phyloP scores from a whole-genome alignment of 1,140 invertebrate genomes.

The Melitaea cinxia region DNA sequence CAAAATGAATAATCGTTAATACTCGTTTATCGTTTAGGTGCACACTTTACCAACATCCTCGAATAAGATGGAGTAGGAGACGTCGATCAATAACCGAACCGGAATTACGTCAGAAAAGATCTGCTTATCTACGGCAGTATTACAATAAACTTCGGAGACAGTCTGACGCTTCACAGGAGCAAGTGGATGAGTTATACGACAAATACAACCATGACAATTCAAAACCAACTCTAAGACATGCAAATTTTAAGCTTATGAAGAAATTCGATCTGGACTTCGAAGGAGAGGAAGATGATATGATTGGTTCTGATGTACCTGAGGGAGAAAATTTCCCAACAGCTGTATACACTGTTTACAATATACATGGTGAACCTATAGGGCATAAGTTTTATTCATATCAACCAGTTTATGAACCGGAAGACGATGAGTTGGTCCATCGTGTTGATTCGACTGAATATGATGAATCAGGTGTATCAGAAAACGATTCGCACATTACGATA shows the following conservation, averaged over 20 bases:
- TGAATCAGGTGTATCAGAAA: constrained; percentile 56
- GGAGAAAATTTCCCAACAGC: constrained; percentile 71
- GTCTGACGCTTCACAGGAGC: constrained; percentile 55
- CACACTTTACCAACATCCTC: constrained; percentile 90
- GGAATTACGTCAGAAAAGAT: constrained; percentile 78
- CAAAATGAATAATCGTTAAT: neutral
- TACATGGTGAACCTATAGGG: constrained; percentile 72
- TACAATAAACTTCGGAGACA: constrained; percentile 67
- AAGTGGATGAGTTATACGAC: constrained; percentile 65
- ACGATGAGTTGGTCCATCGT: constrained; percentile 54
- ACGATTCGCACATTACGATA: constrained; percentile 58
- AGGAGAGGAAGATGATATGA: constrained; percentile 50
- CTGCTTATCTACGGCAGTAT: constrained; percentile 78
- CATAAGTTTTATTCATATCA: constrained; percentile 76
- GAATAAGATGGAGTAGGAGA: constrained; percentile 89
- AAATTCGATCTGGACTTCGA: constrained; percentile 68
- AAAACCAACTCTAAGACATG: constrained; percentile 71
- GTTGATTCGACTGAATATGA: constrained; percentile 60
- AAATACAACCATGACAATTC: constrained; percentile 70
- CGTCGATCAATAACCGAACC: constrained; percentile 82
- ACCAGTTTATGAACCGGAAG: constrained; percentile 76
- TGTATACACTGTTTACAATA: constrained; percentile 74
- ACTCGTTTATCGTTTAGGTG: constrained; percentile 80
- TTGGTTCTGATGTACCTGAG: constrained; percentile 45
- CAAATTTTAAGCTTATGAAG: constrained; percentile 75